Evolutionary conservation across 2,888 invertebrate genomes (phyloP).

Genomic region (Pelosia muscerda): DNA sequence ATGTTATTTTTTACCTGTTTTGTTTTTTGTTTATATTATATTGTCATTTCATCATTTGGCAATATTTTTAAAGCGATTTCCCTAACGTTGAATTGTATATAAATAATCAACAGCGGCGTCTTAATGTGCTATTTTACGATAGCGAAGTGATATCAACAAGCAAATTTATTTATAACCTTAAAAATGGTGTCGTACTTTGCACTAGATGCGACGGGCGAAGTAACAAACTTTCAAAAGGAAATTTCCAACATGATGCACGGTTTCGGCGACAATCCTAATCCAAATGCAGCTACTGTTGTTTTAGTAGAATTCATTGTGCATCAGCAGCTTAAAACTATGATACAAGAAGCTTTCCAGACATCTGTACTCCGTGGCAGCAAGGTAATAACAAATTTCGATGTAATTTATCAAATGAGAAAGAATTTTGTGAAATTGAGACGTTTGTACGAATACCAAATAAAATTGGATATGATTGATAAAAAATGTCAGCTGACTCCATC

Average conservation of each 20-base stretch:
- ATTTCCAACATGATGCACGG: slow-evolving; percentile 96
- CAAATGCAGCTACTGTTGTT: slow-evolving; percentile 93
- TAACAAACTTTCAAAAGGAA: slow-evolving; percentile 88
- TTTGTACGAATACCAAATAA: slow-evolving; percentile 90
- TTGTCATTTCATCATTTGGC: not conserved
- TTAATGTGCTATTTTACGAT: not conserved
- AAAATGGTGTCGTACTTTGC: slow-evolving; percentile 79
- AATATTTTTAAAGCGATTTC: no score
- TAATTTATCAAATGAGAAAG: slow-evolving; percentile 94
- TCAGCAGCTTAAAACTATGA: slow-evolving; percentile 92
- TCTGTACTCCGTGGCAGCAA: slow-evolving; percentile 89
- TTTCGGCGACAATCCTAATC: slow-evolving; percentile 95
- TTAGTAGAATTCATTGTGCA: slow-evolving; percentile 94
- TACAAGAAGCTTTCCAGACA: slow-evolving; percentile 91
- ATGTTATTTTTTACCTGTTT: not conserved
- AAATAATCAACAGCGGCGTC: not conserved
- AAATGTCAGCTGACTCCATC: slow-evolving; percentile 60
- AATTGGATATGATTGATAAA: slow-evolving; percentile 83
- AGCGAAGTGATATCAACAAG: not conserved
- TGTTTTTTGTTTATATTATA: no score
- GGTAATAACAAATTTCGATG: slow-evolving; percentile 87
- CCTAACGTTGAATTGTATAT: not conserved
- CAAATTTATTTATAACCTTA: not conserved
- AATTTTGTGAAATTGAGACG: slow-evolving; percentile 92
- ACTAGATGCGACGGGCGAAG: slow-evolving; percentile 70